These are phyloP conservation scores for Platysteira castanea DNA, from an alignment of 2,113 vertebrate species.

Conservation along the genomic window DNA sequence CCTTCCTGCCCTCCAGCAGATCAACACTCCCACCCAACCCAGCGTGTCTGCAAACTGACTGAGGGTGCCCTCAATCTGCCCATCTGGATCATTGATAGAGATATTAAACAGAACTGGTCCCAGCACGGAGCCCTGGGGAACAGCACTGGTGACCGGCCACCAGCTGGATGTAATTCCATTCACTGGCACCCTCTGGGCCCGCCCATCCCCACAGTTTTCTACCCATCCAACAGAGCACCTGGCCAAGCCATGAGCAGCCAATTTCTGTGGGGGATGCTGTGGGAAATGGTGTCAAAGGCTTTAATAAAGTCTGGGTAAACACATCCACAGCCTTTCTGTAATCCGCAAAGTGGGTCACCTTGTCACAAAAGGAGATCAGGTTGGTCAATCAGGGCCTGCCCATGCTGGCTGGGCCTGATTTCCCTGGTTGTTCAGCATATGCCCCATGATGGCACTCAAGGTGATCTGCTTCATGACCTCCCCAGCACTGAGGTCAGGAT, in stretches of 20 bases:
- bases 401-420: not conserved
- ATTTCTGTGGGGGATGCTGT: not conserved
- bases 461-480: not conserved
- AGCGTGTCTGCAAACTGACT: not conserved
- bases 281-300: not conserved
- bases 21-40: not conserved
- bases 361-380: not conserved
- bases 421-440: not conserved
- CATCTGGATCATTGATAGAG: not conserved
- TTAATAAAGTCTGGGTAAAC: not conserved
- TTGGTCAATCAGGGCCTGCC: rapidly evolving
- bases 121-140: not conserved
- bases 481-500: not conserved
- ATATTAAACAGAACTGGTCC: not conserved
- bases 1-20: not conserved
- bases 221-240: not conserved
- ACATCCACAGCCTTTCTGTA: not conserved
- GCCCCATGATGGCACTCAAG: not conserved
- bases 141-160: not conserved
- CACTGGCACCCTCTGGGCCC: not conserved
- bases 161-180: not conserved
- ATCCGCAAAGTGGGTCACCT: not conserved
- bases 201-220: not conserved
- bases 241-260: not conserved
- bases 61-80: not conserved